Evolutionary conservation across 2,888 invertebrate species (phyloP).

Genomic region (Geotrupes spiniger): DNA sequence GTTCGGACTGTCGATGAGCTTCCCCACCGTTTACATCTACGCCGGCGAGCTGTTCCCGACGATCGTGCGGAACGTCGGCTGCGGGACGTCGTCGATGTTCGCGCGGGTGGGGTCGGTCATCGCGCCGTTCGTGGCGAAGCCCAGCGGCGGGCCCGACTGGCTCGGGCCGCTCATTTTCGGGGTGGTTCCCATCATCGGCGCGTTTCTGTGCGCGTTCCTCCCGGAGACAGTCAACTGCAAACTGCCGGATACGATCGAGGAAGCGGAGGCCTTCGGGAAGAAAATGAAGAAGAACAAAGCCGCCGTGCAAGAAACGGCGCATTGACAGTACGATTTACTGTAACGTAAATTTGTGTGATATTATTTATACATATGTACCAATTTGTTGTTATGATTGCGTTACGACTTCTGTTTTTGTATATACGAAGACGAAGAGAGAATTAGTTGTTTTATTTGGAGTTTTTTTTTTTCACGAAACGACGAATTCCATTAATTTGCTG

Average conservation of each 20-base stretch:
- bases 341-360: too few species aligned
- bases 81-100: constrained; percentile 81
- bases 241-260: constrained; percentile 77
- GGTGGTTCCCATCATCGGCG: constrained; percentile 64
- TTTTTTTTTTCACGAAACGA: too few species aligned
- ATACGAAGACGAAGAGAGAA: too few species aligned
- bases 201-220: constrained; percentile 63
- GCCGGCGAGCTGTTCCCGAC: constrained; percentile 89
- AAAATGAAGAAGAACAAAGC: constrained; percentile 26
- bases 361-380: too few species aligned
- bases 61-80: constrained; percentile 80
- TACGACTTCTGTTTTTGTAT: too few species aligned
- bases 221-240: constrained; percentile 77
- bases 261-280: constrained; percentile 67
- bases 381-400: too few species aligned
- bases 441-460: too few species aligned
- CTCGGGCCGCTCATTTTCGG: constrained; percentile 75
- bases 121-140: constrained; percentile 78
- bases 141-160: constrained; percentile 55
- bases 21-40: constrained; percentile 83
- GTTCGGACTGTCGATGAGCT: constrained; percentile 78
- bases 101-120: constrained; percentile 83
- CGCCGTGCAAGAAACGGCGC: not conserved
- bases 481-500: too few species aligned
- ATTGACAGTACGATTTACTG: too few species aligned